Conservation (phyloP, 2,888 invertebrate species). For the Aphodius granarius region DNA sequence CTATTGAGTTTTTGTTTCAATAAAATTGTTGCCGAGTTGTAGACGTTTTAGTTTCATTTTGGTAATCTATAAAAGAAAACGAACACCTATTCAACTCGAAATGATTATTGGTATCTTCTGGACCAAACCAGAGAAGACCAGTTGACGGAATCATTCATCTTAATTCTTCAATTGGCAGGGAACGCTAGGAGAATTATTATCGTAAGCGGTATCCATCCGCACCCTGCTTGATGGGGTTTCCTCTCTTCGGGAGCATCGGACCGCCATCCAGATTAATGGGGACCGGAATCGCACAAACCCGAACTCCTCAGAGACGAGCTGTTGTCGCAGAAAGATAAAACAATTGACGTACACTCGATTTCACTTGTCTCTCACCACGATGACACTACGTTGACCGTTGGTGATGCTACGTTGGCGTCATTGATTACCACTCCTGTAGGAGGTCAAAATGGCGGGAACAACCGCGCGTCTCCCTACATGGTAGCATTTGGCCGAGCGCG, state of each 20-base stretch:
- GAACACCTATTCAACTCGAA: no score
- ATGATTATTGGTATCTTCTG: neutral
- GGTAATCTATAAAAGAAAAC: no score
- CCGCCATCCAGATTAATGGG: conserved; percentile 37
- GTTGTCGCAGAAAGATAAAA: conserved; percentile 39
- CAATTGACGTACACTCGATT: conserved; percentile 36
- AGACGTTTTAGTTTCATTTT: no score
- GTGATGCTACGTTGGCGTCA: no score
- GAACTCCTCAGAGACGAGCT: conserved; percentile 36
- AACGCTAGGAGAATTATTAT: neutral
- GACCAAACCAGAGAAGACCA: neutral
- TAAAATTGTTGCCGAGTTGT: no score
- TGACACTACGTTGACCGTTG: neutral
- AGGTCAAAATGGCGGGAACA: no score
- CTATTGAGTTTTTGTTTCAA: no score
- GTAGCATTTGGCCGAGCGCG: no score
- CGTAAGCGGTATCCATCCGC: neutral
- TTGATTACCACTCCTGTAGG: no score
- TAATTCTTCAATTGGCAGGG: neutral
- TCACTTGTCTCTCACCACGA: conserved; percentile 10
- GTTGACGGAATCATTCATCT: neutral
- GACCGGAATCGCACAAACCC: conserved; percentile 33
- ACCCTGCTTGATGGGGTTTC: neutral
- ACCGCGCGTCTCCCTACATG: no score
- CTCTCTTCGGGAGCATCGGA: conserved; percentile 31